A percentile compares a stretch with the other conserved stretches of the same genome.
These are phyloP conservation scores for Parapsyche elsis DNA, from an alignment of 1,140 invertebrate genomes.

Conservation along the genomic window DNA sequence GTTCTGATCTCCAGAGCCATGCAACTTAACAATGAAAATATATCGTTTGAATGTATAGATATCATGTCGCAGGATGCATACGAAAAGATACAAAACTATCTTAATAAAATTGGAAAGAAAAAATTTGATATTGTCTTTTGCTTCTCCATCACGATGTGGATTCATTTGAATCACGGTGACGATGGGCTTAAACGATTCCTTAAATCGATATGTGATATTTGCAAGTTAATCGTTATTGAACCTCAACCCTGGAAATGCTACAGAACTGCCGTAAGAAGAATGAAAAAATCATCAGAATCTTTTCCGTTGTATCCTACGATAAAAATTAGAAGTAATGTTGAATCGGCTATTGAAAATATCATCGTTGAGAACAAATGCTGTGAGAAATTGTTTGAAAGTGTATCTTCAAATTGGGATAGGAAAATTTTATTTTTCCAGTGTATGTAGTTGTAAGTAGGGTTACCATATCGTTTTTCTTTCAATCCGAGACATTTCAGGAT, in stretches of 20 bases:
- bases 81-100: slow-evolving; percentile 62
- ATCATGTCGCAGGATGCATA: slow-evolving; percentile 68
- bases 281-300: slow-evolving; percentile 68
- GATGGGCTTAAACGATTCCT: slow-evolving; percentile 73
- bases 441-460: no score
- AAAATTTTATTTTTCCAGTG: slow-evolving; percentile 65
- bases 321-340: slow-evolving; percentile 71
- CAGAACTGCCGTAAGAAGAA: slow-evolving; percentile 75
- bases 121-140: slow-evolving; percentile 80
- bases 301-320: slow-evolving; percentile 72
- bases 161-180: slow-evolving; percentile 86
- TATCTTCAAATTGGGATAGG: slow-evolving; percentile 74
- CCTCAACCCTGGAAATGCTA: slow-evolving; percentile 88
- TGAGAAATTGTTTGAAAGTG: slow-evolving; percentile 66
- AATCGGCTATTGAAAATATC: slow-evolving; percentile 70
- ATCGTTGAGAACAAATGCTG: slow-evolving; percentile 67
- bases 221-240: slow-evolving; percentile 76
- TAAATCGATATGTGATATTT: slow-evolving; percentile 65
- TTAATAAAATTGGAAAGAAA: slow-evolving; percentile 61
- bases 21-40: slow-evolving; percentile 63
- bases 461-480: no score
- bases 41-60: slow-evolving; percentile 72
- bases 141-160: slow-evolving; percentile 90
- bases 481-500: no score
- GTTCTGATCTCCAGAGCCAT: slow-evolving; percentile 75